Evolutionary conservation across 2,888 invertebrate species (phyloP), one percentile per base, ranked within the genome.

Genomic region (Tenthredo livida): DNA sequence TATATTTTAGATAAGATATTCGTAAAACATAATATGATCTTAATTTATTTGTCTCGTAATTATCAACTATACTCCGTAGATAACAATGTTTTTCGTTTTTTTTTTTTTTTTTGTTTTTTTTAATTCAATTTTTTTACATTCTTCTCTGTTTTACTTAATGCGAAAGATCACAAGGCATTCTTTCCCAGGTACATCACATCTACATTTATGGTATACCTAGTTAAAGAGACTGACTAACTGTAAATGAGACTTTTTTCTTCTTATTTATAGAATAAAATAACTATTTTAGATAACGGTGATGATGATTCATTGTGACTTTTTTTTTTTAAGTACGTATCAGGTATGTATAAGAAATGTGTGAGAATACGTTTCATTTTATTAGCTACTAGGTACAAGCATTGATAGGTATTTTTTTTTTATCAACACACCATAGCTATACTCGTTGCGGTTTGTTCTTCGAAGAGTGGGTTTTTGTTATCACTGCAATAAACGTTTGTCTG

Each of bases 401-500:
- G 0, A n/a, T 7, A 12, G 47, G n/a, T 7, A 54, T 54, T 54
- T 50, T 29, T 29, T 54, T 54, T 50, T 54, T n/a, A 54, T 6
- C 50, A 50, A 17, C 54, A n/a, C 54, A 54, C 1, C n/a, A 37
- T 5, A n/a, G n/a, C 54, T 54, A 54, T 54, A 54, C n/a, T 54
- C 6, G 0, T 54, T n/a, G 54, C 54, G n/a, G 54, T 54, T n/a
- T n/a, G 1, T 54, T 54, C n/a, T n/a, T 54, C 50, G 50, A 29
- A 29, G 5, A 50, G 17, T 1, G 50, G 17, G 50, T 54, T 54
- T n/a, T 5, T 47, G n/a, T 54, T 54, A 54, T 54, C 54, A n/a
- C n/a, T 54, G 54, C 54, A 54, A 54, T n/a, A 54, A 54, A 54
- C 54, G n/a, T 54, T 54, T 54, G 54, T 54, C 54, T 54, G 54